A percentile compares a stretch with the other conserved stretches of the same genome.
phyloP scores from a whole-genome alignment of 2,113 vertebrate genomes.

The Phrynosoma platyrhinos region DNA sequence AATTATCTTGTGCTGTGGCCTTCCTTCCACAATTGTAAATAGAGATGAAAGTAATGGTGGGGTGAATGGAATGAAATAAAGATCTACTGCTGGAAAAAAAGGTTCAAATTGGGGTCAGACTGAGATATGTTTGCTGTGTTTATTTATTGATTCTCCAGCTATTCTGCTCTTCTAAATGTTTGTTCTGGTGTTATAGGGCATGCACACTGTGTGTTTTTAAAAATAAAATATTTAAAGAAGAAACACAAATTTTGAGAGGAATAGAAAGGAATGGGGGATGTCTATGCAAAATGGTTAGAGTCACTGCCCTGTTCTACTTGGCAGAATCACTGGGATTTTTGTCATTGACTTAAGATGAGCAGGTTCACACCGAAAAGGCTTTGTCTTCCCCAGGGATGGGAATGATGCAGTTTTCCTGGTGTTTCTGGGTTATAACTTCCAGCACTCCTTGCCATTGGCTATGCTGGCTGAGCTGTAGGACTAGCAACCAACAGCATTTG shows the following conservation, averaged over 20 bases:
- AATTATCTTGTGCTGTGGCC: neutral
- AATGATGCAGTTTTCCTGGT: no score
- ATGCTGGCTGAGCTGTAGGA: neutral
- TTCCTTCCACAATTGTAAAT: constrained; percentile 12
- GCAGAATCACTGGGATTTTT: neutral
- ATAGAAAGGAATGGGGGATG: neutral
- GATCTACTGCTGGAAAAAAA: constrained; percentile 14
- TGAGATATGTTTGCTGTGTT: constrained; percentile 15
- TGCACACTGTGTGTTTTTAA: neutral
- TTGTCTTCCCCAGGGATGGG: neutral
- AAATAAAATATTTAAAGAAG: neutral
- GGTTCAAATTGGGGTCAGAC: neutral
- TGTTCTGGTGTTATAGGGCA: neutral
- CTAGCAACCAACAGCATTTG: no score
- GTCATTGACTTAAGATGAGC: neutral
- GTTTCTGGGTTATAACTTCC: neutral
- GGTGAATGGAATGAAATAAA: constrained; percentile 15
- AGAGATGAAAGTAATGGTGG: constrained; percentile 2
- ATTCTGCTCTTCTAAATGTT: neutral
- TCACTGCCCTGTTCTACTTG: neutral
- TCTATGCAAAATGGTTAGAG: neutral
- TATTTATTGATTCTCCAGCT: neutral
- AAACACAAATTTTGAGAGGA: neutral
- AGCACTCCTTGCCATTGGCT: neutral
- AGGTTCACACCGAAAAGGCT: neutral